Percentiles rank a stretch among this genome's conserved stretches.
Conservation (phyloP, 2,113 vertebrate species). For the Fulmarus glacialis region DNA sequence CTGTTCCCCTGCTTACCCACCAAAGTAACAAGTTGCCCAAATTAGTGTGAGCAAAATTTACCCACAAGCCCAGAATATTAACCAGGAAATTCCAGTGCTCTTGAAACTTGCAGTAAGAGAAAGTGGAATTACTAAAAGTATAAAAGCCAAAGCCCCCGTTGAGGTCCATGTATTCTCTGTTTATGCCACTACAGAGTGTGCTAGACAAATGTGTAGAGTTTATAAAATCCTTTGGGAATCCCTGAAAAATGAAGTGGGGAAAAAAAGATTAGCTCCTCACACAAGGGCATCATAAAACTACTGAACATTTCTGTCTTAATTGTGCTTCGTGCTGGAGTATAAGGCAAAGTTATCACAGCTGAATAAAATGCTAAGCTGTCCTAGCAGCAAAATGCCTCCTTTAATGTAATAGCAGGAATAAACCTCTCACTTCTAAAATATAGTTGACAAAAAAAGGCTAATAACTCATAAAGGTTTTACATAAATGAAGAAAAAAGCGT, state of each 20-base stretch:
- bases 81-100: neutral
- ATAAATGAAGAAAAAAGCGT: neutral
- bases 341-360: neutral
- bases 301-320: conserved; percentile 15
- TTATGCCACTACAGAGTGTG: neutral
- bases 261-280: neutral
- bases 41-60: neutral
- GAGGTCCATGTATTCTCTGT: neutral
- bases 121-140: neutral
- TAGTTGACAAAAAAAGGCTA: neutral
- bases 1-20: neutral
- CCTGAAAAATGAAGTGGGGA: neutral
- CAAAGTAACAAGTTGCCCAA: neutral
- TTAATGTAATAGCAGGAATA: neutral
- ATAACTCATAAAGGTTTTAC: neutral
- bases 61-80: neutral
- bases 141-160: neutral
- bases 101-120: neutral
- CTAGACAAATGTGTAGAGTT: neutral
- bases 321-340: neutral
- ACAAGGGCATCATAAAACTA: neutral
- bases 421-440: conserved; percentile 11
- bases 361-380: conserved; percentile 14
- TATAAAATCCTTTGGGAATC: neutral
- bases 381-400: neutral